phyloP scores from a whole-genome alignment of 2,888 invertebrate species.

The Sympetrum striolatum region DNA sequence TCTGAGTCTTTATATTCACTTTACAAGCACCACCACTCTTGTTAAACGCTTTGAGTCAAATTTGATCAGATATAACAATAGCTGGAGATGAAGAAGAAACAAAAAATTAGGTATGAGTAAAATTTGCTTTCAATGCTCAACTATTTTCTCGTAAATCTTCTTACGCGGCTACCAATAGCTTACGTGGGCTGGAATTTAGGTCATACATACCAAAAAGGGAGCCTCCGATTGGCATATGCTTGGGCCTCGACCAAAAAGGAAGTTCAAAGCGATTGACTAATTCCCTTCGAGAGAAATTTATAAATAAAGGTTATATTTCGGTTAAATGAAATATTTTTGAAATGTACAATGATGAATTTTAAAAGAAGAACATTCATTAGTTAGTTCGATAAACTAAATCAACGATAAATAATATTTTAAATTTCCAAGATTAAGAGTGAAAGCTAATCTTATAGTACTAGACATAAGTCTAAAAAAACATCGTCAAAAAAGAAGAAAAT shows the following conservation, averaged over 20 bases:
- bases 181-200: neutral
- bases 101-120: neutral
- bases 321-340: too few relatives aligned
- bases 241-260: neutral
- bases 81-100: neutral
- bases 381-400: too few relatives aligned
- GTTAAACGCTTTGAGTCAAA: neutral
- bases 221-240: neutral
- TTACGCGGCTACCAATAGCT: neutral
- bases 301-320: too few relatives aligned
- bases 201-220: neutral
- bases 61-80: neutral
- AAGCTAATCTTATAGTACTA: too few relatives aligned
- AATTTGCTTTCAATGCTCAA: neutral
- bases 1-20: neutral
- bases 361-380: too few relatives aligned
- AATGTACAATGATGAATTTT: too few relatives aligned
- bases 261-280: neutral
- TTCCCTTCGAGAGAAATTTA: neutral
- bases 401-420: too few relatives aligned
- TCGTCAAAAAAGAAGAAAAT: too few relatives aligned
- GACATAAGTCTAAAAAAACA: too few relatives aligned
- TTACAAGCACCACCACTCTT: neutral
- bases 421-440: too few relatives aligned
- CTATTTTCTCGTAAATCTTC: neutral